Evolutionary conservation across 2,113 vertebrate species (phyloP).

Genomic region (Xenus cinereus): DNA sequence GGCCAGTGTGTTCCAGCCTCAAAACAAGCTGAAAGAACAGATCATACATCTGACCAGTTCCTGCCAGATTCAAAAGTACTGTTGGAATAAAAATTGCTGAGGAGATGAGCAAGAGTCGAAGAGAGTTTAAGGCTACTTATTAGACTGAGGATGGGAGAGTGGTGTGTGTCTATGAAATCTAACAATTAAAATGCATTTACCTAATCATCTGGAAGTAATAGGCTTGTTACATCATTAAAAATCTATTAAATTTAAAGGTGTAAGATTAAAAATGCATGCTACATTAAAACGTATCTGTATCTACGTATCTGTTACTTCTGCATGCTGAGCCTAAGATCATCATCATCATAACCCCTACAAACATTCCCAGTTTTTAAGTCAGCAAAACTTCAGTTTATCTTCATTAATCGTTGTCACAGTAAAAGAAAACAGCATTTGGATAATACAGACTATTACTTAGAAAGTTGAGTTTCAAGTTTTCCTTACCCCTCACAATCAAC

Average conservation of each 20-base stretch:
- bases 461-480: not conserved
- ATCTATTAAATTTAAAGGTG: not conserved
- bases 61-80: not conserved
- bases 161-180: not conserved
- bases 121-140: not conserved
- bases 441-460: not conserved
- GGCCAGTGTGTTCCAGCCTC: not conserved
- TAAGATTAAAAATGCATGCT: not conserved
- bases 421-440: not conserved
- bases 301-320: not conserved
- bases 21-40: not conserved
- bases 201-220: not conserved
- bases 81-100: not conserved
- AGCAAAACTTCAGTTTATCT: not conserved
- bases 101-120: not conserved
- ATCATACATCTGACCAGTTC: not conserved
- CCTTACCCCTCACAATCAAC: conserved; percentile 96
- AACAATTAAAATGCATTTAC: not conserved
- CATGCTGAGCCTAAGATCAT: not conserved
- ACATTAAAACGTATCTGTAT: not conserved
- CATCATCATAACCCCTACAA: not conserved
- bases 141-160: not conserved
- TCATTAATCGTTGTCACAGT: not conserved
- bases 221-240: not conserved
- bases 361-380: not conserved